These are phyloP conservation scores for Ctenoplectra terminalis DNA, from an alignment of 1,140 invertebrate species.

Conservation along the genomic window DNA sequence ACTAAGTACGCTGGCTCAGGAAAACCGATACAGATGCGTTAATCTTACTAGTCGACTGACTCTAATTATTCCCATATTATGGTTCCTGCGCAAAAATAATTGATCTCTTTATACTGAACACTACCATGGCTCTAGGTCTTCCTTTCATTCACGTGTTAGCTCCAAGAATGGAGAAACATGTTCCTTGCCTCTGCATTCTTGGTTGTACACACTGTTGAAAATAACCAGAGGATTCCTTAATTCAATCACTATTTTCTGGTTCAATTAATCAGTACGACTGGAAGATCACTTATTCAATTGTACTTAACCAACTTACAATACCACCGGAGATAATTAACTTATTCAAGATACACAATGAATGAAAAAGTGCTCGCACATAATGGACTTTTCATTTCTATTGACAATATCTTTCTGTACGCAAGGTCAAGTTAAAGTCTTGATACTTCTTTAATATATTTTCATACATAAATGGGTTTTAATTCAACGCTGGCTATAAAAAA, in stretches of 20 bases:
- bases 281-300: not conserved
- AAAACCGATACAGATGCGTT: slow-evolving; percentile 5
- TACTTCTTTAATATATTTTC: too few relatives aligned
- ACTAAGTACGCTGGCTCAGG: slow-evolving; percentile 61
- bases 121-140: not conserved
- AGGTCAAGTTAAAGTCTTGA: too few relatives aligned
- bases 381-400: too few relatives aligned
- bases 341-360: not conserved
- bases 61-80: slow-evolving; percentile 1
- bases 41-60: not conserved
- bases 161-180: not conserved
- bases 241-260: not conserved
- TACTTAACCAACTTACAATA: not conserved
- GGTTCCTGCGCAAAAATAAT: slow-evolving; percentile 41
- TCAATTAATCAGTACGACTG: not conserved
- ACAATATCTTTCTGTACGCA: too few relatives aligned
- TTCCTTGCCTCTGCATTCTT: not conserved
- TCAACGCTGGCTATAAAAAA: too few relatives aligned
- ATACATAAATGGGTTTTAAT: too few relatives aligned
- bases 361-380: too few relatives aligned
- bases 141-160: not conserved
- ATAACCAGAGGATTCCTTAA: not conserved
- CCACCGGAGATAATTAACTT: not conserved
- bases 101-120: slow-evolving; percentile 37
- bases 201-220: not conserved